Percentiles rank a stretch among this genome's conserved stretches.
phyloP scores from a whole-genome alignment of 2,113 vertebrate genomes.

The Danionella cerebrum region DNA sequence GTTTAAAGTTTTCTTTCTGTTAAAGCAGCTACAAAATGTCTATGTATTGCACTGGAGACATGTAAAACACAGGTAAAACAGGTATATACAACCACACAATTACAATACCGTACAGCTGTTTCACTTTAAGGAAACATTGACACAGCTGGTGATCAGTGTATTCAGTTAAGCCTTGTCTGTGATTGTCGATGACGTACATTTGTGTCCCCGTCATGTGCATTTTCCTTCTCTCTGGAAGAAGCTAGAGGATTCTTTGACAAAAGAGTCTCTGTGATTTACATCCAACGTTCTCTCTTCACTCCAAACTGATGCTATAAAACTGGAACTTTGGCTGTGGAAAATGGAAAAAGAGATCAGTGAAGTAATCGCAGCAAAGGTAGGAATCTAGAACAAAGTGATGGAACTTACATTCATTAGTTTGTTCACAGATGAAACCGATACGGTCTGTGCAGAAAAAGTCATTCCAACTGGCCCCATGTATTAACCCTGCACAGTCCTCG shows the following conservation, averaged over 20 bases:
- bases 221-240: conserved; percentile 36
- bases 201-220: conserved; percentile 31
- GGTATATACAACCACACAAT: conserved; percentile 38
- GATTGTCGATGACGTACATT: conserved; percentile 29
- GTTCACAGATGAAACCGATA: conserved; percentile 89
- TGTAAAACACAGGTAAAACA: conserved; percentile 25
- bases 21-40: conserved; percentile 26
- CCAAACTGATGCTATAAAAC: conserved; percentile 56
- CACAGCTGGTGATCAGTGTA: conserved; percentile 8
- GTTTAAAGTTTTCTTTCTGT: conserved; percentile 12
- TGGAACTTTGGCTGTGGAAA: conserved; percentile 44
- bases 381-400: background rate
- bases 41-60: conserved; percentile 37
- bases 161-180: background rate
- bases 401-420: conserved; percentile 65
- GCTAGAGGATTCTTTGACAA: conserved; percentile 1
- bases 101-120: conserved; percentile 42
- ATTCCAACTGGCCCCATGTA: conserved; percentile 84
- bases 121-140: conserved; percentile 17
- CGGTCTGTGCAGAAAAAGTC: conserved; percentile 89
- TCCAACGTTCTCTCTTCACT: conserved; percentile 24
- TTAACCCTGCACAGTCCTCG: conserved; percentile 88
- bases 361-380: too few species aligned
- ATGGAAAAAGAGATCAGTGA: conserved; percentile 20
- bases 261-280: conserved; percentile 37